These are phyloP conservation scores for Malaclemys terrapin DNA, from an alignment of 2,113 vertebrate genomes.

Conservation along the genomic window DNA sequence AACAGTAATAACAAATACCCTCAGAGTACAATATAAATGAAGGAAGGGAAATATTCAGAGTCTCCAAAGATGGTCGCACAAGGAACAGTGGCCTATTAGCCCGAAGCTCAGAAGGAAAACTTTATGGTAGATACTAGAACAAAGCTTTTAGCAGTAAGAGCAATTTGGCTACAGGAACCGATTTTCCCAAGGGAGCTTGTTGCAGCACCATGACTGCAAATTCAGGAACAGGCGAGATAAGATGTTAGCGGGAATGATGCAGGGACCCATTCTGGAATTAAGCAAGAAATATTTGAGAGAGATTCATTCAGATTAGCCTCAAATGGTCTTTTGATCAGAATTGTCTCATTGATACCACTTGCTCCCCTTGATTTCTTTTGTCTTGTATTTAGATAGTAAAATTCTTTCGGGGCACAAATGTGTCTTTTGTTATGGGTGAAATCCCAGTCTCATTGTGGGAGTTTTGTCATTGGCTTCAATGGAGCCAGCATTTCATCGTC, in stretches of 20 bases:
- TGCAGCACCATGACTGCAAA: accelerated
- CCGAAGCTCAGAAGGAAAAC: neutral
- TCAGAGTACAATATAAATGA: accelerated
- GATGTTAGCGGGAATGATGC: neutral
- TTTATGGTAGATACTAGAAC: accelerated
- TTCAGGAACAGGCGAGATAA: neutral
- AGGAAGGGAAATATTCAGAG: accelerated
- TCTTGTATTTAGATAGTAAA: neutral
- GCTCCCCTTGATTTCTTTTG: accelerated
- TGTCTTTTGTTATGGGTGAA: neutral
- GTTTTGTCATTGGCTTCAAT: neutral
- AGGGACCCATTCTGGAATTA: neutral
- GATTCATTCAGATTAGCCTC: accelerated
- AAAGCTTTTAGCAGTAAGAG: neutral
- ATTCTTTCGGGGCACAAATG: accelerated
- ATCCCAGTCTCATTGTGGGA: neutral
- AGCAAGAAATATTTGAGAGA: neutral
- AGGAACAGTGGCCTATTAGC: accelerated
- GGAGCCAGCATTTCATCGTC: neutral
- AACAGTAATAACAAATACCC: neutral
- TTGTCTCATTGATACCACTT: accelerated
- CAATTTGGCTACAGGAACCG: neutral
- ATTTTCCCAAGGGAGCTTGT: neutral
- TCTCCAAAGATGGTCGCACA: neutral
- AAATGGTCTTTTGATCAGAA: neutral